Percentiles rank a stretch among this genome's conserved stretches.
Conservation (phyloP, 2,113 vertebrate species). For the Micronycteris hirsuta region DNA sequence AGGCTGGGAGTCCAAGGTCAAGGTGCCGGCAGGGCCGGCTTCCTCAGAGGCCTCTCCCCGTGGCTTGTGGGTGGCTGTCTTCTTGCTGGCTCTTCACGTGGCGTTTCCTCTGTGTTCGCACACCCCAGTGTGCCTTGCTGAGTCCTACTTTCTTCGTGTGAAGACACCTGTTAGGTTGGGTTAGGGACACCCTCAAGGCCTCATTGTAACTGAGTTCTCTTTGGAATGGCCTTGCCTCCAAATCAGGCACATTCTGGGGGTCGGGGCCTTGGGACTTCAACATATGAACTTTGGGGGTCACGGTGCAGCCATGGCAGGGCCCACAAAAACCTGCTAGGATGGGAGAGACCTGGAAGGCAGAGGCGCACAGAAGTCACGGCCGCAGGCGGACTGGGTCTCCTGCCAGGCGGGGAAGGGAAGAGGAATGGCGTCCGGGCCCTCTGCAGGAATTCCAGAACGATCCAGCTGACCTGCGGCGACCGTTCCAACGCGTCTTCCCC, state of each 20-base stretch:
- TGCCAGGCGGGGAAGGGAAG: fast-evolving
- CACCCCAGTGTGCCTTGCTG: background rate
- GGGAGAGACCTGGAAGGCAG: background rate
- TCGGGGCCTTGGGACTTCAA: background rate
- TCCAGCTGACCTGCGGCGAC: fast-evolving
- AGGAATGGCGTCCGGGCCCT: background rate
- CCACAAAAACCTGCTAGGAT: background rate
- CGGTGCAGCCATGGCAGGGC: too few species aligned
- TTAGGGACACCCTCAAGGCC: fast-evolving
- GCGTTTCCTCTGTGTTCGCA: background rate
- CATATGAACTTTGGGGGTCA: background rate
- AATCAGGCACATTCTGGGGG: background rate
- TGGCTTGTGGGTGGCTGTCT: background rate
- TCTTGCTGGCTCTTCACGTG: fast-evolving
- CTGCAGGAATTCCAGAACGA: background rate
- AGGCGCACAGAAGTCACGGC: background rate
- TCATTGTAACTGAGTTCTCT: background rate
- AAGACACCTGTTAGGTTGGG: background rate
- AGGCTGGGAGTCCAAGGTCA: background rate
- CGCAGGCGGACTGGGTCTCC: background rate
- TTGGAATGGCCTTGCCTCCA: background rate
- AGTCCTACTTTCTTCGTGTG: background rate
- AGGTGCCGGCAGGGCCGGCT: fast-evolving
- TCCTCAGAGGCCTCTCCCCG: background rate
- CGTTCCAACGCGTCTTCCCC: background rate